Conservation (phyloP, 2,113 vertebrate species). For the Addax nasomaculatus region DNA sequence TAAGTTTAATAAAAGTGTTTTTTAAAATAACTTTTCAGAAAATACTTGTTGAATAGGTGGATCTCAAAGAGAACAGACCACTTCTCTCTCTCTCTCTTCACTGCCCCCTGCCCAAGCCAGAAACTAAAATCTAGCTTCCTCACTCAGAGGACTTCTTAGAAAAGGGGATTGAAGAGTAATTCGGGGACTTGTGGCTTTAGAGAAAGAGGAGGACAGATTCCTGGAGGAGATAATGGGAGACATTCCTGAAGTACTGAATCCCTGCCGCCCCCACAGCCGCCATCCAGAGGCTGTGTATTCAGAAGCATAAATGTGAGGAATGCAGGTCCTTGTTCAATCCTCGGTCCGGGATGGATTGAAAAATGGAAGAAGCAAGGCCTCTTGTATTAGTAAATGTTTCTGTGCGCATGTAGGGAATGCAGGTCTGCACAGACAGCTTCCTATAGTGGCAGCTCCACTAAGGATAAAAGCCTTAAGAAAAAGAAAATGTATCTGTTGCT, state of each 20-base stretch:
- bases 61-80: neutral
- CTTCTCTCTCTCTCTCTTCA: neutral
- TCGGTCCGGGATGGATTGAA: neutral
- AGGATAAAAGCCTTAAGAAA: neutral
- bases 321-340: neutral
- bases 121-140: neutral
- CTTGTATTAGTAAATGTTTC: neutral
- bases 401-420: neutral
- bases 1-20: neutral
- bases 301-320: neutral
- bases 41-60: neutral
- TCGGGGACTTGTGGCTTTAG: neutral
- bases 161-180: neutral
- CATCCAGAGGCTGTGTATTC: neutral
- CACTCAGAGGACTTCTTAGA: neutral
- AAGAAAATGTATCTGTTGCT: slow-evolving; percentile 16
- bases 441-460: neutral
- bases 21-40: neutral
- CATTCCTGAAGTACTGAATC: neutral
- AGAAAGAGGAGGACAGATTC: neutral
- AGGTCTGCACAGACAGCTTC: neutral
- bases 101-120: neutral
- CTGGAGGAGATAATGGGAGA: neutral
- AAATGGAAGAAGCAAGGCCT: neutral
- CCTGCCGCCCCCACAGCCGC: fast-evolving